phyloP scores from a whole-genome alignment of 2,113 vertebrate species.

The Calyptommatus sinebrachiatus region DNA sequence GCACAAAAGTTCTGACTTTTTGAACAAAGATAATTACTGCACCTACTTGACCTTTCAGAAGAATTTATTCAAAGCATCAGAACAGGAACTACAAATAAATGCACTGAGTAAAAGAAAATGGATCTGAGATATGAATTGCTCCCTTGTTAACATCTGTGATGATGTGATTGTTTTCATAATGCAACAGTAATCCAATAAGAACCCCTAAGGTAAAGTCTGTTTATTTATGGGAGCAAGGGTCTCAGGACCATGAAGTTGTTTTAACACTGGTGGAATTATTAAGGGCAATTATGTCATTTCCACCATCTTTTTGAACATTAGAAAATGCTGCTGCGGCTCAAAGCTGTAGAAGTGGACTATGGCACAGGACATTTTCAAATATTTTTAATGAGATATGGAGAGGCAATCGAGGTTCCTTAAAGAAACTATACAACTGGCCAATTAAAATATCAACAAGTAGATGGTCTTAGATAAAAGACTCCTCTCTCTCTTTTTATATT shows the following conservation, averaged over 20 bases:
- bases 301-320: background rate
- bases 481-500: no score
- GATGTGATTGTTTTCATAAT: slow-evolving; percentile 59
- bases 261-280: background rate
- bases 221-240: slow-evolving; percentile 60
- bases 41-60: background rate
- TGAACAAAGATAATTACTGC: background rate
- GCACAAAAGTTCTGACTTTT: background rate
- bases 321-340: background rate
- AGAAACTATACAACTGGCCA: no score
- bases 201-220: slow-evolving; percentile 55
- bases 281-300: background rate
- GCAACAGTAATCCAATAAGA: slow-evolving; percentile 65
- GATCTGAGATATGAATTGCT: slow-evolving; percentile 43
- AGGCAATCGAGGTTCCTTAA: no score
- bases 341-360: background rate
- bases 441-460: no score
- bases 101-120: background rate
- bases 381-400: background rate
- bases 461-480: no score
- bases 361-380: background rate
- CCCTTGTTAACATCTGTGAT: slow-evolving; percentile 53
- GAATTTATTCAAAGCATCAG: background rate
- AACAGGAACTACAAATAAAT: background rate
- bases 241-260: background rate